These are phyloP conservation scores for Anolis carolinensis DNA, from an alignment of 2,113 vertebrate species.

Conservation along the genomic window DNA sequence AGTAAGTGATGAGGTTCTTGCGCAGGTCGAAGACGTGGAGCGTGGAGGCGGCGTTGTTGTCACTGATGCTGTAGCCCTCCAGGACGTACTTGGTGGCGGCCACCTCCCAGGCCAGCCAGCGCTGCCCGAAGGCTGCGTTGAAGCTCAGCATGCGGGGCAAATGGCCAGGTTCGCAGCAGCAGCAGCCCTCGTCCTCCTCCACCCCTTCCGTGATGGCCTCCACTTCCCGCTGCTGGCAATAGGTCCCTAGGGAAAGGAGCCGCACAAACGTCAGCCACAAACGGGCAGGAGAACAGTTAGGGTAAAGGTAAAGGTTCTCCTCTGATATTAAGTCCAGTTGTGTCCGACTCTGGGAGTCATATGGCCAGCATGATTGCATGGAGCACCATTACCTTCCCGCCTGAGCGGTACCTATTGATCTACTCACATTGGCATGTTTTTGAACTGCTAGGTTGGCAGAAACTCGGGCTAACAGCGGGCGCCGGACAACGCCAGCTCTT, in stretches of 20 bases:
- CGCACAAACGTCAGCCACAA: too few species aligned
- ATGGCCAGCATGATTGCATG: too few species aligned
- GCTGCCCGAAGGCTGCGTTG: constrained; percentile 92
- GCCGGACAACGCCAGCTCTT: too few species aligned
- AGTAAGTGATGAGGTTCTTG: constrained; percentile 93
- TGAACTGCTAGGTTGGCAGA: too few species aligned
- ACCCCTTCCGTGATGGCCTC: constrained; percentile 93
- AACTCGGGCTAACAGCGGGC: too few species aligned
- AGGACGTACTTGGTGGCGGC: constrained; percentile 91
- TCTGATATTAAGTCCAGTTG: too few species aligned
- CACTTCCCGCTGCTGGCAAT: constrained; percentile 93
- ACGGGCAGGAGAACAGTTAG: too few species aligned
- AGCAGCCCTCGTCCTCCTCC: constrained; percentile 92
- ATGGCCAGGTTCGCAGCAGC: constrained; percentile 91
- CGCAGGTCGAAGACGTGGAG: constrained; percentile 91
- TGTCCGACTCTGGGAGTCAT: too few species aligned
- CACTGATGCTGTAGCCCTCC: constrained; percentile 92
- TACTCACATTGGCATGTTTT: too few species aligned
- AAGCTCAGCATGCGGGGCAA: constrained; percentile 89
- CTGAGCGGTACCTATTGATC: too few species aligned
- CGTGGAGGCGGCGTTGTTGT: constrained; percentile 93
- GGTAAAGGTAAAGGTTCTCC: too few species aligned
- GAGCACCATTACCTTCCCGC: too few species aligned
- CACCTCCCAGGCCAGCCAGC: constrained; percentile 93
- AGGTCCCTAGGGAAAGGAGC: constrained; percentile 75